A percentile compares a stretch with the other conserved stretches of the same genome.
Conservation (phyloP, 2,113 vertebrate genomes). For the Cebus imitator region DNA sequence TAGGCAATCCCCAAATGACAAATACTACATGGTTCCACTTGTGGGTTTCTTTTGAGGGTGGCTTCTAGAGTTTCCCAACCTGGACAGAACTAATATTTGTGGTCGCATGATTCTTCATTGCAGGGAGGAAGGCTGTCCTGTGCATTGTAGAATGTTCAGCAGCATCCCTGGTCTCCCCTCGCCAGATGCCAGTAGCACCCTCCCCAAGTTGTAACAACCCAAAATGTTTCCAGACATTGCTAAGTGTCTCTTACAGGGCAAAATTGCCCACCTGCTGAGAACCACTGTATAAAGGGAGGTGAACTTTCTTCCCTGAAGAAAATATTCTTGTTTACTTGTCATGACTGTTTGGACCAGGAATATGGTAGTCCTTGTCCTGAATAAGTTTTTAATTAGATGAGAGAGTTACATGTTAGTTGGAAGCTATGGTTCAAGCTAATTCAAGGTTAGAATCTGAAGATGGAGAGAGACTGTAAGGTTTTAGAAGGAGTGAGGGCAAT, state of each 20-base stretch:
- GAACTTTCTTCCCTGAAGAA: not conserved
- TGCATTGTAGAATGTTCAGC: not conserved
- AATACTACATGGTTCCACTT: not conserved
- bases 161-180: not conserved
- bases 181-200: no score
- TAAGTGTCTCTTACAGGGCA: not conserved
- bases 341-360: not conserved
- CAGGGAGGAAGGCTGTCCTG: fast-evolving
- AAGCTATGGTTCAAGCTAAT: not conserved
- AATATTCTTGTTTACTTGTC: not conserved
- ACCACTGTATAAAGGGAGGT: not conserved
- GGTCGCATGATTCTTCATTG: not conserved
- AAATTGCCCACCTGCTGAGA: not conserved
- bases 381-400: not conserved
- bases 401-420: not conserved
- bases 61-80: not conserved
- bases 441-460: not conserved
- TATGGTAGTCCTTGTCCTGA: not conserved
- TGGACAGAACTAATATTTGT: not conserved
- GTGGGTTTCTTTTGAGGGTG: not conserved
- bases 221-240: not conserved
- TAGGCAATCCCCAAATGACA: not conserved
- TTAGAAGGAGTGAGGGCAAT: not conserved
- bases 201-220: not conserved
- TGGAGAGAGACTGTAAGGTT: not conserved